Evolutionary conservation across 2,113 vertebrate genomes (phyloP), one percentile per base, ranked within the genome.

Genomic region (Antechinus flavipes): DNA sequence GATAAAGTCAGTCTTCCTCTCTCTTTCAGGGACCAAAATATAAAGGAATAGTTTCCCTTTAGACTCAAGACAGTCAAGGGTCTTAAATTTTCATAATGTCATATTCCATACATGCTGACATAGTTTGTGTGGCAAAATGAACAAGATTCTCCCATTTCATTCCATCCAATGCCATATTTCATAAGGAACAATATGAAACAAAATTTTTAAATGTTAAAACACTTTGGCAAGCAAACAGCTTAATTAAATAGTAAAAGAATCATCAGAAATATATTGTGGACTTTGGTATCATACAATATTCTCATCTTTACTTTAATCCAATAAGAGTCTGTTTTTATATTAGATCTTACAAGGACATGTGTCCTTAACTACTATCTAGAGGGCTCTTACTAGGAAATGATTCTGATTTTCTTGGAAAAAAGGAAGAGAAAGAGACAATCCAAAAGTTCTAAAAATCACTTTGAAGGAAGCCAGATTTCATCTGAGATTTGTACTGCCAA

Each of bases 101-200:
- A 16, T 0, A 42, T 26, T 27, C 5, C 2, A 6, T 0, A 6
- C 8, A 1, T 8, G 0, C 68, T 23, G 10, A n/a, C 0, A 19
- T 10, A 30, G 35, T 0, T 19, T 19, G n/a, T 7, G 5, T 55
- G 25, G 25, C 23, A 14, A 52, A 25, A n/a, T 8, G 0, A 14
- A 25, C 1, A 46, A 16, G 25, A 0, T 4, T 47, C 2, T 27
- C 8, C 25, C 22, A 5, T 10, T 35, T 89, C 19, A 25, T 25
- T 30, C 35, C 12, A 56, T 8, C 11, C 22, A 53, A 3, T 6
- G 0, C 27, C 27, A 47, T 24, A n/a, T 0, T 47, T 27, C 19
- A 2, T 68, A 35, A 84, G 14, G 35, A 42, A 42, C 5, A 84
- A 84, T 35, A 42, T 42, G 61, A 30, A 14, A 0, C 27, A 68